These are phyloP conservation scores for Xenopus borealis DNA, from an alignment of 2,113 vertebrate genomes.

Conservation along the genomic window DNA sequence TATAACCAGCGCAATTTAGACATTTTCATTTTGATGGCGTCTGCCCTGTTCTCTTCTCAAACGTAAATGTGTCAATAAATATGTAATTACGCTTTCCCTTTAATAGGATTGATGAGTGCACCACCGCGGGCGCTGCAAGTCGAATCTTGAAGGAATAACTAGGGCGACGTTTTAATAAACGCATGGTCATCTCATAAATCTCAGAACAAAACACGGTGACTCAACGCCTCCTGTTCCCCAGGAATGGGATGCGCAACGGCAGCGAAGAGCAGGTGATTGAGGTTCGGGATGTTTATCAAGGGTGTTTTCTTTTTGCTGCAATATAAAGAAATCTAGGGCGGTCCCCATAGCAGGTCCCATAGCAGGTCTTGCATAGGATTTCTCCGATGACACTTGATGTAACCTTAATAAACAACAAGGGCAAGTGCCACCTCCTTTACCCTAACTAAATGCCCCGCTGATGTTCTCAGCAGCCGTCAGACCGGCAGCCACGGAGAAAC, in stretches of 20 bases:
- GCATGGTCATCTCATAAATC: not conserved
- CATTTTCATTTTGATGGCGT: too few species aligned
- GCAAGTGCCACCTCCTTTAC: not conserved
- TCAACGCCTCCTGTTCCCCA: not conserved
- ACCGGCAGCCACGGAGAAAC: not conserved
- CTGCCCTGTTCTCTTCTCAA: too few species aligned
- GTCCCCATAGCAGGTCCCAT: not conserved
- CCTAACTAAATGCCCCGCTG: constrained; percentile 9
- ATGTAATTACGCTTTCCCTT: too few species aligned
- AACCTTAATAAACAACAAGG: too few species aligned
- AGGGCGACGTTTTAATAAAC: not conserved
- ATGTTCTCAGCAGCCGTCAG: constrained; percentile 11
- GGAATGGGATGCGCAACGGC: not conserved
- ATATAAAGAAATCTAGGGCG: not conserved
- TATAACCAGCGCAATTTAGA: too few species aligned
- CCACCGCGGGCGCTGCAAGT: not conserved
- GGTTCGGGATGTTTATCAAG: not conserved
- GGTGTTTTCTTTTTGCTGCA: not conserved
- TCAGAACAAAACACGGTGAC: not conserved
- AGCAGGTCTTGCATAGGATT: too few species aligned
- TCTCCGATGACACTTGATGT: too few species aligned
- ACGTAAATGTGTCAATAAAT: too few species aligned
- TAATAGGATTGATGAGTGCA: not conserved
- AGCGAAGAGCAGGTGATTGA: not conserved
- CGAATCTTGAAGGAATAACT: not conserved